Conservation (phyloP, 2,797 vertebrate genomes). For the Stomatorhinus walkeri region DNA sequence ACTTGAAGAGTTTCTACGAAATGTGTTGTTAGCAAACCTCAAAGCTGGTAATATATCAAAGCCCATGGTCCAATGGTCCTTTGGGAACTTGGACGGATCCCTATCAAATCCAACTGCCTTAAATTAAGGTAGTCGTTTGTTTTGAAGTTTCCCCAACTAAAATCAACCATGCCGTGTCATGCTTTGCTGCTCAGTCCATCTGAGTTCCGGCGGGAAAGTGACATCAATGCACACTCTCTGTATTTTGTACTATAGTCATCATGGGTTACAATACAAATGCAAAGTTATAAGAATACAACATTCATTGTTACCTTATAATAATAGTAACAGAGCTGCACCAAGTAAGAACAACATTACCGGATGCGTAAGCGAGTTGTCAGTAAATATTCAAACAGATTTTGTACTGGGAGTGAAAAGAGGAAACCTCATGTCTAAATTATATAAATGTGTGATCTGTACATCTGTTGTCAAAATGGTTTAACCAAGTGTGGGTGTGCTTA, state of each 20-base stretch:
- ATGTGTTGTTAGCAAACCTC: neutral
- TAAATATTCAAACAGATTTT: slow-evolving; percentile 3
- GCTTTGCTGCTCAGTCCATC: neutral
- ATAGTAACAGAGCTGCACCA: neutral
- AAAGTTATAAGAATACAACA: neutral
- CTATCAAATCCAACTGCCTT: neutral
- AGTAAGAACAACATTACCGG: neutral
- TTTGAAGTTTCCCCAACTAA: neutral
- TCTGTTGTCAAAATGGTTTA: slow-evolving; percentile 6
- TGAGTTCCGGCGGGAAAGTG: neutral
- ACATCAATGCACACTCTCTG: neutral
- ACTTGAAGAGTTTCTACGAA: neutral
- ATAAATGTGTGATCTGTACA: neutral
- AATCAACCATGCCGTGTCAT: neutral
- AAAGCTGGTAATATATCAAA: neutral
- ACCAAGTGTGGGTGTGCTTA: neutral
- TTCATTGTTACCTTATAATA: neutral
- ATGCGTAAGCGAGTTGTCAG: neutral
- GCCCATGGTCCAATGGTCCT: neutral
- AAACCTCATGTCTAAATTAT: neutral
- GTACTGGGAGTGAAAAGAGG: neutral
- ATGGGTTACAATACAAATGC: neutral
- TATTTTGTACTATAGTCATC: neutral
- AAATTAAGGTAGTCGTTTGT: neutral
- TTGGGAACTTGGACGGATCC: neutral